phyloP scores from a whole-genome alignment of 2,113 vertebrate genomes.

The Bambusicola thoracicus region DNA sequence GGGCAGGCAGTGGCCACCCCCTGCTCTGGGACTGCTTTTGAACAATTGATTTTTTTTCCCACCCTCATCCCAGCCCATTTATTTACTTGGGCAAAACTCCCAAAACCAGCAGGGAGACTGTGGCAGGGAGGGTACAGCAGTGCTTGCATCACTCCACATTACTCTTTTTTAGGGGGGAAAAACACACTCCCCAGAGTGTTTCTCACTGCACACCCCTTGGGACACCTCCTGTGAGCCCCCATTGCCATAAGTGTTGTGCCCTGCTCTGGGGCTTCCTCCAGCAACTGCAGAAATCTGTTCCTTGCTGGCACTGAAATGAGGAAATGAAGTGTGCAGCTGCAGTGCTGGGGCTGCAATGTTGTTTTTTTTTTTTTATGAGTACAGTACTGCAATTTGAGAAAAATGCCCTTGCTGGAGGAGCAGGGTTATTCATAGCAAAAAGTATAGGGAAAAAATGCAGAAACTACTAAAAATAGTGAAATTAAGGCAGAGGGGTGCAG shows the following conservation, averaged over 20 bases:
- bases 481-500: constrained; percentile 2
- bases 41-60: too few species aligned
- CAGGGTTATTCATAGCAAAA: neutral
- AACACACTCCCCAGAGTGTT: neutral
- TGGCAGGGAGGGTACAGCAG: neutral
- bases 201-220: neutral
- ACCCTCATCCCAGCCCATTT: too few species aligned
- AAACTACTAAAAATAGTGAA: neutral
- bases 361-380: neutral
- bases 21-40: too few species aligned
- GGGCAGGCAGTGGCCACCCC: too few species aligned
- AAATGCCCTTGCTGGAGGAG: neutral
- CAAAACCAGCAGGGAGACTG: too few species aligned
- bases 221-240: neutral
- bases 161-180: neutral
- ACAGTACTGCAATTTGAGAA: neutral
- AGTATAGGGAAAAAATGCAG: neutral
- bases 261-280: neutral
- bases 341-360: neutral
- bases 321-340: constrained; percentile 32
- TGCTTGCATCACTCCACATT: neutral
- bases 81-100: too few species aligned
- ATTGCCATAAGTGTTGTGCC: too few species aligned
- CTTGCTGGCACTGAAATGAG: constrained; percentile 12
- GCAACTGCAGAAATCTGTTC: constrained; percentile 64